These are phyloP conservation scores for Donacobius atricapilla DNA, from an alignment of 2,113 vertebrate species.

Conservation along the genomic window DNA sequence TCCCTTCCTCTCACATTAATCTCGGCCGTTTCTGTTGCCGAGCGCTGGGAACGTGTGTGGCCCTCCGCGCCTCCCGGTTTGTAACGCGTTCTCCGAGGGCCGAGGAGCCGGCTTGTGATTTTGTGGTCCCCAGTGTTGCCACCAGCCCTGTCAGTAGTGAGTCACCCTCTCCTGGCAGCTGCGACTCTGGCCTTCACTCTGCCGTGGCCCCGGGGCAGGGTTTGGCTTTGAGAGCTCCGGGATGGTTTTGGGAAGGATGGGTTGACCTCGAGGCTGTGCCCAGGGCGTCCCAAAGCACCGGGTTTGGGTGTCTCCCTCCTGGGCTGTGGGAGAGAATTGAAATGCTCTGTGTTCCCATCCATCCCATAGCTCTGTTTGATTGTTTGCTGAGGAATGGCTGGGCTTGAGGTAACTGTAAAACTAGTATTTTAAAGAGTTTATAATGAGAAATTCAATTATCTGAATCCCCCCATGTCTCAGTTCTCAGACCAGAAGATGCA, in stretches of 20 bases:
- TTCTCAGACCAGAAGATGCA: not conserved
- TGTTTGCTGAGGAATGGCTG: not conserved
- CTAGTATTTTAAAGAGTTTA: not conserved
- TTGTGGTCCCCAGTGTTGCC: not conserved
- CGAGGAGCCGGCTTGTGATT: rapidly evolving
- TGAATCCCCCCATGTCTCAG: not conserved
- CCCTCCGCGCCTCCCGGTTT: rapidly evolving
- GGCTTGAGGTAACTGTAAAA: not conserved
- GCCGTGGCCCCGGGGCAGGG: rapidly evolving
- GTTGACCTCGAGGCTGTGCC: rapidly evolving
- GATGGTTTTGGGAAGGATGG: not conserved
- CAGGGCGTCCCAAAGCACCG: not conserved
- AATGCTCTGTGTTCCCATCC: not conserved
- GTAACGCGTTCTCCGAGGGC: not conserved
- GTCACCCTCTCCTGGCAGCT: not conserved
- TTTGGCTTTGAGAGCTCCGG: not conserved
- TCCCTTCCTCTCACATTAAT: rapidly evolving
- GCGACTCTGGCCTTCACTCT: not conserved
- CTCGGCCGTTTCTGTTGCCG: not conserved
- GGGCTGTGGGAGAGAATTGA: rapidly evolving
- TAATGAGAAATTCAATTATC: not conserved
- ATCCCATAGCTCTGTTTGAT: rapidly evolving
- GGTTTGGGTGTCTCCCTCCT: not conserved
- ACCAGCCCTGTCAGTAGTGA: not conserved
- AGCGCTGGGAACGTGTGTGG: rapidly evolving